A percentile compares a stretch with the other conserved stretches of the same genome.
phyloP scores from a whole-genome alignment of 2,888 invertebrate species.

The Nemapogon koenigi region DNA sequence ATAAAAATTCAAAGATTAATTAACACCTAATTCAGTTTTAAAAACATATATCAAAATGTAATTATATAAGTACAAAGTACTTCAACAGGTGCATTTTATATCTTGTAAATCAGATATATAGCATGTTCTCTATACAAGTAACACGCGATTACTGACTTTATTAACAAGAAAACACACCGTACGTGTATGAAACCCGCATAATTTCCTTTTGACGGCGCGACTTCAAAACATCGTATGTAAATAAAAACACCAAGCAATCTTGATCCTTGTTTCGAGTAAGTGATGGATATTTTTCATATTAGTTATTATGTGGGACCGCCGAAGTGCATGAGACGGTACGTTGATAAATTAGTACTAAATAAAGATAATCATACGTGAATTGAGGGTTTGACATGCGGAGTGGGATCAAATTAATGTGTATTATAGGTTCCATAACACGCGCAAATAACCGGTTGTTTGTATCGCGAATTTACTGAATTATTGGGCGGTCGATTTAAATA shows the following conservation, averaged over 20 bases:
- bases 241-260: background rate
- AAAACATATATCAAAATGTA: too few species aligned
- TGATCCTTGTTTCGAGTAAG: background rate
- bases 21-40: too few species aligned
- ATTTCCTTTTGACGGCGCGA: background rate
- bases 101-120: too few species aligned
- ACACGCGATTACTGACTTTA: too few species aligned
- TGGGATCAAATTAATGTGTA: slow-evolving; percentile 53
- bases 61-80: too few species aligned
- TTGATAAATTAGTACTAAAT: slow-evolving; percentile 54
- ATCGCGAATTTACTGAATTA: slow-evolving; percentile 56
- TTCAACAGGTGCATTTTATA: too few species aligned
- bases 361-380: slow-evolving; percentile 55
- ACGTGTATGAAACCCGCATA: slow-evolving; percentile 3
- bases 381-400: slow-evolving; percentile 56
- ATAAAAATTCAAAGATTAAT: too few species aligned
- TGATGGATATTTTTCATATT: background rate
- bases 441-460: slow-evolving; percentile 39
- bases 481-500: slow-evolving; percentile 48
- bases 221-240: background rate
- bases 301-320: background rate
- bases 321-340: slow-evolving; percentile 1
- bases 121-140: too few species aligned
- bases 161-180: slow-evolving; percentile 6
- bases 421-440: slow-evolving; percentile 41